Base-by-base conservation (phyloP, 2,888 invertebrate species). In the Sinhomidia bicolor region DNA sequence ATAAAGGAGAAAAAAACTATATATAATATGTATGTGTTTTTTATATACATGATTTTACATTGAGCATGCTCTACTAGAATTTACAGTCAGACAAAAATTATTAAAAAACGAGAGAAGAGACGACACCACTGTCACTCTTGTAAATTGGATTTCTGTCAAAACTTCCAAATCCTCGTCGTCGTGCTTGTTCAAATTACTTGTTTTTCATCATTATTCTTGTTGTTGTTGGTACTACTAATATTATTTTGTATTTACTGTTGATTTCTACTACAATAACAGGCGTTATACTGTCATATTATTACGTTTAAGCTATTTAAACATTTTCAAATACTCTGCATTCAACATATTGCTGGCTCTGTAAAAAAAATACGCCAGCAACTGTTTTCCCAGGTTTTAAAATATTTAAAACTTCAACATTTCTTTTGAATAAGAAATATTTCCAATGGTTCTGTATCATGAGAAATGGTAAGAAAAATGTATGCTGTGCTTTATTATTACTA, bases 111-210 rank as follows among this genome's bases (percentile, higher is more conserved):
- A 41, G 36, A 57, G 57, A 79, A 78, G 86, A 83, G 92, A 91
- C 90, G 91, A 90, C 82, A 90, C 85, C 78, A 83, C 92, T 91
- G 91, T 91, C 91, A 91, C 90, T 90, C 87, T 84, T 81, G 79
- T 90, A 92, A 92, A 92, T 92, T 92, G 92, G 92, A 92, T 92
- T 91, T 92, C 91, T 92, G 92, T 92, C 92, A 92, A 91, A 92
- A 91, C 90, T 90, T 91, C 89, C 84, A 91, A 85, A 90, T 85
- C 79, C 86, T n/a, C n/a, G n/a, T 89, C 62, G 65, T 79, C 74
- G 74, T 47, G 51, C 10, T 76, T 76, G 74, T 76, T 76, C 32
- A 51, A 26, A 76, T 47, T 76, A 76, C 51, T 47, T 47, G 74
- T 76, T 76, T 68, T 20, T 41, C 44, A 76, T 47, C 74, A 76